Conservation (phyloP, 2,113 vertebrate genomes). For the Mungos mungo region DNA sequence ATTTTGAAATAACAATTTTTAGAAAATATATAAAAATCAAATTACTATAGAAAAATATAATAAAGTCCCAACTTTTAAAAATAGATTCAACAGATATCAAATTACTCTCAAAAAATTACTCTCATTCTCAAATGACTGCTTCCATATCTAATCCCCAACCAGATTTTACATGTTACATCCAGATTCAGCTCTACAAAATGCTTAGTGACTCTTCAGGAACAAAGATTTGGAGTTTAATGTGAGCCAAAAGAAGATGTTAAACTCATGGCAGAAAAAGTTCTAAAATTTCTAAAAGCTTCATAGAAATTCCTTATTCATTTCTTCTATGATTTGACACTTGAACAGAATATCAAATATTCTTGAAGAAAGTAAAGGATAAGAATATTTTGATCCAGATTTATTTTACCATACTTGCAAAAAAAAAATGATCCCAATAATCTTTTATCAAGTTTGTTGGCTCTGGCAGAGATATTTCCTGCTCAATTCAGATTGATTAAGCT, state of each 20-base stretch:
- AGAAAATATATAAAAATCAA: not conserved
- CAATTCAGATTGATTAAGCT: not conserved
- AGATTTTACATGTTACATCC: slow-evolving; percentile 47
- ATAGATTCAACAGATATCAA: not conserved
- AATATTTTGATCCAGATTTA: slow-evolving; percentile 28
- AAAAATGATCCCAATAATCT: not conserved
- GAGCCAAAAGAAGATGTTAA: slow-evolving; percentile 33
- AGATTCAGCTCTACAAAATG: slow-evolving; percentile 65
- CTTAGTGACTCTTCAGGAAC: slow-evolving; percentile 29
- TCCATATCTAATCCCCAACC: not conserved
- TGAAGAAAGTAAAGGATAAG: slow-evolving; percentile 31
- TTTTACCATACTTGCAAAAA: not conserved
- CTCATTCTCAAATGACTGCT: not conserved
- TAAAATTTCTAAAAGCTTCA: slow-evolving; percentile 46
- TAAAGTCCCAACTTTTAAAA: not conserved
- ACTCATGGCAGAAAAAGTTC: slow-evolving; percentile 53
- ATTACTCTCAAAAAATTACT: not conserved
- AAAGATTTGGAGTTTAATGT: slow-evolving; percentile 63
- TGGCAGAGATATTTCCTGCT: not conserved
- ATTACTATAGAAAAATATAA: not conserved
- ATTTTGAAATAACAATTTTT: not conserved
- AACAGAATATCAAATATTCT: slow-evolving; percentile 40
- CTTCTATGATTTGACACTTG: not conserved
- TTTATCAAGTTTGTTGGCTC: not conserved
- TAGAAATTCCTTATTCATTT: slow-evolving; percentile 68